Conservation (phyloP, 1,140 invertebrate species). For the Drosophila equinoxialis region DNA sequence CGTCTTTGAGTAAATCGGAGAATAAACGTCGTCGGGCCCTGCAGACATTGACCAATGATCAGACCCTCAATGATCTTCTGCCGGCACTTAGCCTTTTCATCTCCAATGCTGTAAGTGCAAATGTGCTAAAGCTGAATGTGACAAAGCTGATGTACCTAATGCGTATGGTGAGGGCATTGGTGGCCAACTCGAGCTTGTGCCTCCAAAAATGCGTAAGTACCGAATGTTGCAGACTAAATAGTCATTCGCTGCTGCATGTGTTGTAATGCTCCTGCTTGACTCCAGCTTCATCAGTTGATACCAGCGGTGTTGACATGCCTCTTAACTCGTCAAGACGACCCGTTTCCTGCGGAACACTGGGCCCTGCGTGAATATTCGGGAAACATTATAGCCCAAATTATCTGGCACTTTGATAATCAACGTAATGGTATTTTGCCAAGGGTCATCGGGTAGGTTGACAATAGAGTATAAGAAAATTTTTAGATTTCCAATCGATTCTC, state of each 20-base stretch:
- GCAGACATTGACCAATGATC: conserved; percentile 19
- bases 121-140: conserved; percentile 32
- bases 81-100: conserved; percentile 33
- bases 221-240: not conserved
- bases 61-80: conserved; percentile 34
- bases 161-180: conserved; percentile 46
- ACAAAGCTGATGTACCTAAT: conserved; percentile 34
- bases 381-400: conserved; percentile 39
- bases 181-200: conserved; percentile 24
- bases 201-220: conserved; percentile 48
- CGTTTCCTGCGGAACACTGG: conserved; percentile 35
- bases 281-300: conserved; percentile 49
- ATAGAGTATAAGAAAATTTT: not conserved
- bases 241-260: not conserved
- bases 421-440: conserved; percentile 28
- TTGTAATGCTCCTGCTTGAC: not conserved
- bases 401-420: conserved; percentile 9
- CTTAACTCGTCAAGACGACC: conserved; percentile 15
- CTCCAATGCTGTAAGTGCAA: conserved; percentile 18
- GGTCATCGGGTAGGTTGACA: conserved; percentile 34
- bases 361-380: conserved; percentile 43
- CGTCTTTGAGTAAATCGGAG: conserved; percentile 22
- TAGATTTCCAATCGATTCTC: not conserved
- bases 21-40: conserved; percentile 17
- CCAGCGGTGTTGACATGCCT: conserved; percentile 44